Conservation (phyloP, 2,113 vertebrate species). For the Ceratotherium simum region DNA sequence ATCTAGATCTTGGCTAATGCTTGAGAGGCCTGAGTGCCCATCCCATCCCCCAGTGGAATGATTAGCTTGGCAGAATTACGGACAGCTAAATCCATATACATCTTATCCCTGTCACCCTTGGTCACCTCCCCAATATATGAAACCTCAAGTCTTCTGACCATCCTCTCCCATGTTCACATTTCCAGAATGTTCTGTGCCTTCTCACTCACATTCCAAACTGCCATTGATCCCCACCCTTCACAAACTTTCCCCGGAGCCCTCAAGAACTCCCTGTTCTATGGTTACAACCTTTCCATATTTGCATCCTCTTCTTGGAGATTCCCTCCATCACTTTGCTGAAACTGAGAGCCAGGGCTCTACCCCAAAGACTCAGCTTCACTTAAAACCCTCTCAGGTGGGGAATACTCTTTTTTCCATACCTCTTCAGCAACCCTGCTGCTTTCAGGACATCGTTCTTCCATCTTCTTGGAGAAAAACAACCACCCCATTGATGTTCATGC, state of each 20-base stretch:
- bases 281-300: not conserved
- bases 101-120: not conserved
- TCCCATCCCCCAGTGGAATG: not conserved
- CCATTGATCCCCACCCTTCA: not conserved
- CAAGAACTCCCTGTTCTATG: not conserved
- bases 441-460: not conserved
- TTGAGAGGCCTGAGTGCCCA: not conserved
- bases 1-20: not conserved
- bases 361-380: not conserved
- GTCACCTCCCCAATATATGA: not conserved
- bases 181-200: slow-evolving; percentile 37
- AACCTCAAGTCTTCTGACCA: not conserved
- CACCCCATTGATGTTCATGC: not conserved
- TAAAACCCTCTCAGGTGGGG: not conserved
- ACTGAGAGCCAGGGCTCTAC: not conserved
- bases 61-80: not conserved
- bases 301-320: slow-evolving; percentile 7
- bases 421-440: not conserved
- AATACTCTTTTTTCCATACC: not conserved
- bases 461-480: slow-evolving; percentile 13
- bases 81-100: not conserved
- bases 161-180: not conserved
- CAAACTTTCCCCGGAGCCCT: not conserved
- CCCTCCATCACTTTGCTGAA: not conserved
- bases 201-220: not conserved